Base-by-base conservation (phyloP, 1,140 invertebrate species). In the Glossosoma conforme region DNA sequence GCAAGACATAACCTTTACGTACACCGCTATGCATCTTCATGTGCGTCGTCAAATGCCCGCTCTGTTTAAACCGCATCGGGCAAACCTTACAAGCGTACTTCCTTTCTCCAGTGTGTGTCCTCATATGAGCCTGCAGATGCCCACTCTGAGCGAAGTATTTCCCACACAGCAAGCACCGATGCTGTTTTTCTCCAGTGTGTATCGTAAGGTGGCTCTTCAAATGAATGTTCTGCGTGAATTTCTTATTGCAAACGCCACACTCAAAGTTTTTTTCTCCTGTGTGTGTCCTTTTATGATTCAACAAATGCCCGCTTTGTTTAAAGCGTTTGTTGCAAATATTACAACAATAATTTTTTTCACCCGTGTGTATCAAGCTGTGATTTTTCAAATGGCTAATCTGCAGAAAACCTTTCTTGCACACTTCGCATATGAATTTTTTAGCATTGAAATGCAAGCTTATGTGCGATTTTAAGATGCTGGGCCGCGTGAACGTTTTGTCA, bases 151-250 rank as follows among this genome's bases (percentile, higher is more conserved):
- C 60, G 54, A 81, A 81, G 10, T 65, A 64, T 62, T 81, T 80
- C 46, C 74, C 69, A 63, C 83, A 84, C 45, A 78, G 76, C 53
- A 82, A 78, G 62, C 83, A 85, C 17, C 75, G 70, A 58, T 78
- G 82, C 13, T 77, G 76, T 50, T 72, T 74, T 60, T 77, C 77
- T 2, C 83, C 79, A 1, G 78, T 81, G 58, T 82, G 79, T 9
- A 66, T 69, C n/a, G 86, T 74, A 20, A 88, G 66, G 62, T 91
- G 88, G 8, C 86, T 86, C 62, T 89, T 88, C 15, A 89, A 67
- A 63, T 89, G 55, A n/a, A 84, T 86, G 13, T 80, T 80, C 62
- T 89, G 89, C 52, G 84, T 84, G 62, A 90, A 90, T 0, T 71
- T 65, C 68, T 78, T 18, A 67, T 70, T 54, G 38, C 63, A 64